Evolutionary conservation across 2,888 invertebrate genomes (phyloP), one percentile per base, ranked within the genome.

Genomic region (Cantharis rustica): DNA sequence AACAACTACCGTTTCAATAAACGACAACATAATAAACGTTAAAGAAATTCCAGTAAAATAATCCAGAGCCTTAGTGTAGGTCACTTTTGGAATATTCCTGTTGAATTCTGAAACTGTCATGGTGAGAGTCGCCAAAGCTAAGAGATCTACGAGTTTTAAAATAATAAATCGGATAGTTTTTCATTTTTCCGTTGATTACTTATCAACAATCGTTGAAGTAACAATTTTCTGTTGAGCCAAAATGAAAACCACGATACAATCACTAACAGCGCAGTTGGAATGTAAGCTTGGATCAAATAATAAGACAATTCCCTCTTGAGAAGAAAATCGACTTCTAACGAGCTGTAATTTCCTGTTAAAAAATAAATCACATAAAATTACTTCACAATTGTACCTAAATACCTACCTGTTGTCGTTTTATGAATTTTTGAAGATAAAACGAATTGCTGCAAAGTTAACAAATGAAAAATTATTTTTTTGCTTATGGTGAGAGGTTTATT

Each of bases 161-260:
- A 63, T 10, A 16, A 63, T 16, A 63, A 63, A 63, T 16, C 11
- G 0, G n/a, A 16, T 3, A 16, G 1, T 4, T 63, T 16, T 63
- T 4, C 16, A 11, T 17, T 26, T 20, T 15, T 13, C n/a, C 0
- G 10, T 26, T 3, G n/a, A 26, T 31, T 69, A 72, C 77, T 20
- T 27, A 75, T 63, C 17, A 75, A 66, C 16, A 77, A 27, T 2
- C 77, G 77, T n/a, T 26, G 17, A 2, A 69, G 61, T 16, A 77
- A 16, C 3, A 27, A 11, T 13, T 72, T 72, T 10, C 66, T 75
- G 23, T 71, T 70, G 11, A 77, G 15, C 75, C 75, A 77, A 23
- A 77, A 77, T 9, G 72, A 69, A n/a, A 75, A 27, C 77, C 77
- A 75, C 15, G 77, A 77, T 13, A 75, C 10, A 16, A 72, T 64